Percentiles rank a stretch among this genome's conserved stretches.
Evolutionary conservation across 1,140 invertebrate genomes (phyloP).

Genomic region (Bombus terrestris): DNA sequence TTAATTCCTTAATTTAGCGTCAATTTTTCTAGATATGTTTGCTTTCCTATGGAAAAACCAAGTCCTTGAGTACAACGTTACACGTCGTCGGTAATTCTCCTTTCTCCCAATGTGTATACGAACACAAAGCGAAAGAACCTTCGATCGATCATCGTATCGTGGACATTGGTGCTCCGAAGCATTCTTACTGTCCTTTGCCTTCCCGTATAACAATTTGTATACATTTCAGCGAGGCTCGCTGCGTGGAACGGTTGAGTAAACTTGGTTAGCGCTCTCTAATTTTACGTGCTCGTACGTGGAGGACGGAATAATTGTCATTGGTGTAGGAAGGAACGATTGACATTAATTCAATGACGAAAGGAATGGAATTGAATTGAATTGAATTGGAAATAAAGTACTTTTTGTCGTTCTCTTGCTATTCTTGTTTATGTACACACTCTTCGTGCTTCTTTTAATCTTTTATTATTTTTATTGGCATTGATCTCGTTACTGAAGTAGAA

Average conservation of each 20-base stretch:
- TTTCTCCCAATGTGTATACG: slow-evolving; percentile 6
- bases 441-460: background rate
- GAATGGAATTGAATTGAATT: background rate
- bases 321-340: background rate
- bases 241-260: background rate
- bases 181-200: background rate
- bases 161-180: background rate
- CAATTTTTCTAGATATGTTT: background rate
- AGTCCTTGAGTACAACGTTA: background rate
- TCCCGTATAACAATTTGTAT: slow-evolving; percentile 15
- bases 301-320: slow-evolving; percentile 10
- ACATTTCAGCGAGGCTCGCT: background rate
- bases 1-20: background rate
- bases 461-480: background rate
- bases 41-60: background rate
- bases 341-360: background rate
- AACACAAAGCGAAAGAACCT: slow-evolving; percentile 25
- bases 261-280: slow-evolving; percentile 9
- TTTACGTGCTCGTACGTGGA: background rate
- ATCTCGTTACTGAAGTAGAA: background rate
- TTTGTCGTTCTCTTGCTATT: background rate
- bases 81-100: slow-evolving; percentile 14
- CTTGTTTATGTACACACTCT: background rate
- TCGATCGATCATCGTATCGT: slow-evolving; percentile 28
- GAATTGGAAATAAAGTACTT: background rate